Evolutionary conservation across 1,140 invertebrate genomes (phyloP), one percentile per base, ranked within the genome.

Genomic region (Zeugodacus cucurbitae): DNA sequence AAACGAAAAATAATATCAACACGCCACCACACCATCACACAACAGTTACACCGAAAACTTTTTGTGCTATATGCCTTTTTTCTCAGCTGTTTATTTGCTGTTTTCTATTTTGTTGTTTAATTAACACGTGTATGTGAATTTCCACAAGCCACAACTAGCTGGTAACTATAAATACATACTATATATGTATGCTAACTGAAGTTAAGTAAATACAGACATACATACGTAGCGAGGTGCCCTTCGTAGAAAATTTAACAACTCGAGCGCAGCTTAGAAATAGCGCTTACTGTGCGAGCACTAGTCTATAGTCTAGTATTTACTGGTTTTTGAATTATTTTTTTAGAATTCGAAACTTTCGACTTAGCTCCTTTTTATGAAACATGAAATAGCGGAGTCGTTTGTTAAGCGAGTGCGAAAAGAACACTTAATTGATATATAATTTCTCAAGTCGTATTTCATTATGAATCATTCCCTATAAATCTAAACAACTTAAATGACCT

Each of bases 61-160:
- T 62, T 62, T 26, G 58, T 62, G 58, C n/a, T 62, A 1, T 59
- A 4, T 22, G 58, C 7, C 2, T 26, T 8, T 62, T 62, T 62
- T 62, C 10, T 62, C 58, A 62, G 26, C 10, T 62, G 26, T 62
- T 62, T n/a, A n/a, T 62, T 67, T n/a, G 62, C 10, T 26, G 29
- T 64, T 11, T 58, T 58, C 1, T 54, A 34, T 34, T 34, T 32
- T 67, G 4, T 67, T 67, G 29, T 67, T 54, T 17, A 29, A 67
- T 67, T 67, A 67, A 67, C 64, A 67, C 64, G 26, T 67, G 64
- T 32, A 29, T 67, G 64, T 67, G 64, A 67, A 67, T 67, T 67
- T 32, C n/a, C 14, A 67, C 29, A 67, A 32, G 11, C 29, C 29
- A 67, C 58, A 62, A 62, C 64, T 67, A 20, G 26, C 26, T 62